phyloP scores from a whole-genome alignment of 2,113 vertebrate genomes.

The Chaetodon auriga region DNA sequence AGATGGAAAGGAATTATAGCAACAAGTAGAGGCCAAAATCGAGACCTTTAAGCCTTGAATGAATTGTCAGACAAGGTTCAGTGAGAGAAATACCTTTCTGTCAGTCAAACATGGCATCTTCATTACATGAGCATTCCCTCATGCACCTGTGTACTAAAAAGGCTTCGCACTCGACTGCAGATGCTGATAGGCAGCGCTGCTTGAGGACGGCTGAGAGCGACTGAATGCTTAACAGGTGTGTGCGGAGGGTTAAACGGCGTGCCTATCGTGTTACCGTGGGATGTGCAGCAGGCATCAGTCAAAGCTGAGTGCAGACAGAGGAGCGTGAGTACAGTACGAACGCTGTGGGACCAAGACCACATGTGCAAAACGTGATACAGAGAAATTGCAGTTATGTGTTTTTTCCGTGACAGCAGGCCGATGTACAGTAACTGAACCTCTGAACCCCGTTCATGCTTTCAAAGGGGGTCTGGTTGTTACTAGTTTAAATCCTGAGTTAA shows the following conservation, averaged over 20 bases:
- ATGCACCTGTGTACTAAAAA: conserved; percentile 14
- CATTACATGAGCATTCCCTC: conserved; percentile 8
- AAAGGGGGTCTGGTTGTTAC: neutral
- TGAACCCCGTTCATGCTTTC: neutral
- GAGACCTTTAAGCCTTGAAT: neutral
- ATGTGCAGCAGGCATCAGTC: conserved; percentile 57
- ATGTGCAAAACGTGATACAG: conserved; percentile 62
- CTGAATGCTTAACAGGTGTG: conserved; percentile 71
- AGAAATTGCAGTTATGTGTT: conserved; percentile 37
- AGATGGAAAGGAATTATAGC: neutral
- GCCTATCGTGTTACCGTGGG: conserved; percentile 49
- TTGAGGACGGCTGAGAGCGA: conserved; percentile 45
- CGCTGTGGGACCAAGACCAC: conserved; percentile 30
- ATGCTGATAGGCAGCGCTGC: conserved; percentile 26
- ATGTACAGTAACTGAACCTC: conserved; percentile 30
- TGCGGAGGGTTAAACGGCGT: conserved; percentile 12
- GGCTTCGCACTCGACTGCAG: conserved; percentile 29
- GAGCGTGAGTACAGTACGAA: conserved; percentile 11
- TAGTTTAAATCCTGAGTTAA: neutral
- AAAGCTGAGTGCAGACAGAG: conserved; percentile 41
- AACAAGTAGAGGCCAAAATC: neutral
- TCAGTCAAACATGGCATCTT: conserved; percentile 5
- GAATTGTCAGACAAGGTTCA: neutral
- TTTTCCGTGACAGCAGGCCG: conserved; percentile 22
- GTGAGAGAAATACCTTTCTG: neutral